phyloP scores from a whole-genome alignment of 2,113 vertebrate species.

The Anhinga rufa region DNA sequence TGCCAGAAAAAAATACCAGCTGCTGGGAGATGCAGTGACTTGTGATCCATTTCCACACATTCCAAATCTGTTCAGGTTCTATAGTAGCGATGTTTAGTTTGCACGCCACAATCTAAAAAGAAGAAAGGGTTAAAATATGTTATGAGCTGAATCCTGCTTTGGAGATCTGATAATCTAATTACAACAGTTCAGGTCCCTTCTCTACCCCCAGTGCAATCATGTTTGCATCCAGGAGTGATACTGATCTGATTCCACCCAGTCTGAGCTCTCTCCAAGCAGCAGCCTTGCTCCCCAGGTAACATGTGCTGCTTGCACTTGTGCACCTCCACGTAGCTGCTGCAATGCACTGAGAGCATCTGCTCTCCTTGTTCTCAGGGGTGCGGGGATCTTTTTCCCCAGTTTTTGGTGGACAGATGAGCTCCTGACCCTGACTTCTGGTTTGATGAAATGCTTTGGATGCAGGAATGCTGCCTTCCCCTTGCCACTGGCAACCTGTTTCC shows the following conservation, averaged over 20 bases:
- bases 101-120: fast-evolving
- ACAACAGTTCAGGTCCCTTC: neutral
- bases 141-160: neutral
- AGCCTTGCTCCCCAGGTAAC: neutral
- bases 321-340: neutral
- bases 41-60: neutral
- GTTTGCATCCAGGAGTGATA: neutral
- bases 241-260: neutral
- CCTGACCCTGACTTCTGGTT: neutral
- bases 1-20: neutral
- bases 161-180: slow-evolving; percentile 26
- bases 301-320: neutral
- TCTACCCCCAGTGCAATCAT: neutral
- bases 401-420: neutral
- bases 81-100: neutral
- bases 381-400: neutral
- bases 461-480: neutral
- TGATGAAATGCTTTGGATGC: neutral
- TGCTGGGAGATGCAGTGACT: neutral
- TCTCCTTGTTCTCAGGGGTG: neutral
- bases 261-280: neutral
- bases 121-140: neutral
- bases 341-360: neutral
- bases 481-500: neutral
- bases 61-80: neutral